Percentiles rank a stretch among this genome's conserved stretches.
Conservation (phyloP, 2,797 vertebrate species). For the Streptopelia turtur region DNA sequence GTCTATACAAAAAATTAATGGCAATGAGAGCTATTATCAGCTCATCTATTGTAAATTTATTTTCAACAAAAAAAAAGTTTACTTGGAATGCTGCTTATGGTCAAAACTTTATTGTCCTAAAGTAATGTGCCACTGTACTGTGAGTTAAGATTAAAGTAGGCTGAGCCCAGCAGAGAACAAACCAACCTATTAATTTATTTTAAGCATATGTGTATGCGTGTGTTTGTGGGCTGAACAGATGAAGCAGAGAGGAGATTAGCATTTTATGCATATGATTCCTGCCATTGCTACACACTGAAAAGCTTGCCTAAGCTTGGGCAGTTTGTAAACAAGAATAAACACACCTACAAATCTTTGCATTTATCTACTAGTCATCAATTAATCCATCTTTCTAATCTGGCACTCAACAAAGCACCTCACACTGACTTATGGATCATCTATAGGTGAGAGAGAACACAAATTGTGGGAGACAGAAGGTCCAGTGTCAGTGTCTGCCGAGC, state of each 20-base stretch:
- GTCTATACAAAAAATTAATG: not conserved
- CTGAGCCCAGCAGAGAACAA: constrained; percentile 5
- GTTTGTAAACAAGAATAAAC: constrained; percentile 60
- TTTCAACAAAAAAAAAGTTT: not conserved
- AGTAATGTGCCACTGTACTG: not conserved
- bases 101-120: not conserved
- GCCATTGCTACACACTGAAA: constrained; percentile 37
- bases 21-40: not conserved
- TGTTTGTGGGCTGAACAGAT: constrained; percentile 38
- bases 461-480: not conserved
- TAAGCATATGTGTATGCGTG: not conserved
- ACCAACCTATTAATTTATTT: constrained; percentile 4
- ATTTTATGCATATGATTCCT: constrained; percentile 55
- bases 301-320: constrained; percentile 36
- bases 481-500: not conserved
- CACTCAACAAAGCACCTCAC: not conserved
- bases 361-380: not conserved
- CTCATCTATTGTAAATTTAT: not conserved
- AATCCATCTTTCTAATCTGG: not conserved
- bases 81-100: not conserved
- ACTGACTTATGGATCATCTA: not conserved
- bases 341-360: not conserved
- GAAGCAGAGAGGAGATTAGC: constrained; percentile 36
- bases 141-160: constrained; percentile 9
- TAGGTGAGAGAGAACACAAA: not conserved